phyloP scores from a whole-genome alignment of 64 coral and sea anemone genomes.

The Stichodactyla helianthus region DNA sequence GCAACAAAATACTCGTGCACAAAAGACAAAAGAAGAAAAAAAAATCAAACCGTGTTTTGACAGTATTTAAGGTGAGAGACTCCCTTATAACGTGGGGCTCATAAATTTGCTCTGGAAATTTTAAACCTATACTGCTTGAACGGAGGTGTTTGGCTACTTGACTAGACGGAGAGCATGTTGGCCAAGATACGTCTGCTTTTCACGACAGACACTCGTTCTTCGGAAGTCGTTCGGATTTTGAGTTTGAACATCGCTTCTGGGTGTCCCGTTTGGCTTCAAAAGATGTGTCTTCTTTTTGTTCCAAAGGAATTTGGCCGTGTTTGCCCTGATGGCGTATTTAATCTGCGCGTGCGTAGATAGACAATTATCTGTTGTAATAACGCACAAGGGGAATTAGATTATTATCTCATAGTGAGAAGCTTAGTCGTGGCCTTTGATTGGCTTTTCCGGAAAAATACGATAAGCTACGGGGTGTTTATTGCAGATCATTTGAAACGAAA shows the following conservation, averaged over 20 bases:
- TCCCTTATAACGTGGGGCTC: not conserved
- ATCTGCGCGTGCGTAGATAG: slow-evolving; percentile 8
- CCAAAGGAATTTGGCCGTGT: not conserved
- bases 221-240: not conserved
- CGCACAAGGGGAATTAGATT: not conserved
- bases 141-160: too few relatives aligned
- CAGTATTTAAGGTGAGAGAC: not conserved
- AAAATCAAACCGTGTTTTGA: not conserved
- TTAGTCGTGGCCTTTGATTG: slow-evolving; percentile 6
- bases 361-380: slow-evolving; percentile 13
- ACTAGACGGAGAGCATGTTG: not conserved
- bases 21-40: not conserved
- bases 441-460: not conserved
- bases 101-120: too few relatives aligned
- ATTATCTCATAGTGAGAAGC: not conserved
- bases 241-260: not conserved
- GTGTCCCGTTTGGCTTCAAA: not conserved
- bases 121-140: too few relatives aligned
- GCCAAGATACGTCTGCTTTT: not conserved
- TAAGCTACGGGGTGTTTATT: not conserved
- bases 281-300: not conserved
- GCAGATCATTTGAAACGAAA: not conserved
- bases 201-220: not conserved
- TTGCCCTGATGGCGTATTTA: not conserved
- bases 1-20: not conserved